Evolutionary conservation across 2,113 vertebrate genomes (phyloP).

Genomic region (Apteryx owenii): DNA sequence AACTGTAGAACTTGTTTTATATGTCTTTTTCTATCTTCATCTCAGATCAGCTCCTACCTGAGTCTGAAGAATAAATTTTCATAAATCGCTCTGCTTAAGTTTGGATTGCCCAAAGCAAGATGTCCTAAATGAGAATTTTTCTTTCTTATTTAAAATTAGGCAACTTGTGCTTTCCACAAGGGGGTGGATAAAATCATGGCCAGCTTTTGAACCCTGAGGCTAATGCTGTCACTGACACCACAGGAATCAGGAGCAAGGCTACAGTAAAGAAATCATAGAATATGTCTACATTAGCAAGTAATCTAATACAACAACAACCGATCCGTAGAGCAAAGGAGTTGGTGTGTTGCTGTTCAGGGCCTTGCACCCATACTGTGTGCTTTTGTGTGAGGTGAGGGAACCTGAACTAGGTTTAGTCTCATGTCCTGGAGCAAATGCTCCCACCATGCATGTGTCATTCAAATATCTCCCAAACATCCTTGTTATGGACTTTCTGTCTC

Average conservation of each 20-base stretch:
- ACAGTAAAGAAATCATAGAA: neutral
- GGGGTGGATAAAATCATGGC: neutral
- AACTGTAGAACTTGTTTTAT: neutral
- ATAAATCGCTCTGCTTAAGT: neutral
- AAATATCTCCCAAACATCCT: neutral
- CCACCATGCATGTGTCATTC: rapidly evolving
- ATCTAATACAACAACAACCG: neutral
- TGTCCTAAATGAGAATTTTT: neutral
- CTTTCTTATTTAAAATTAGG: neutral
- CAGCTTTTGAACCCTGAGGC: neutral
- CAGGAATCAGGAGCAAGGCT: neutral
- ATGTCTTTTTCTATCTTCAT: neutral
- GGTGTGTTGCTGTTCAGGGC: neutral
- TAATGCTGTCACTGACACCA: neutral
- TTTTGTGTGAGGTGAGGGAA: neutral
- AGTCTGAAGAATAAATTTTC: neutral
- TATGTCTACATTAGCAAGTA: neutral
- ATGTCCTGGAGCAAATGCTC: neutral
- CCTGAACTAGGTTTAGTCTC: neutral
- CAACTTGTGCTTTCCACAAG: neutral
- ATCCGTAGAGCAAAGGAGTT: neutral
- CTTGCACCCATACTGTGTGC: neutral
- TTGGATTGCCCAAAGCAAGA: neutral
- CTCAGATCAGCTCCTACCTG: neutral
- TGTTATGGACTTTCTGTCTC: neutral